Conservation (phyloP, 2,113 vertebrate genomes). For the Progne subis region DNA sequence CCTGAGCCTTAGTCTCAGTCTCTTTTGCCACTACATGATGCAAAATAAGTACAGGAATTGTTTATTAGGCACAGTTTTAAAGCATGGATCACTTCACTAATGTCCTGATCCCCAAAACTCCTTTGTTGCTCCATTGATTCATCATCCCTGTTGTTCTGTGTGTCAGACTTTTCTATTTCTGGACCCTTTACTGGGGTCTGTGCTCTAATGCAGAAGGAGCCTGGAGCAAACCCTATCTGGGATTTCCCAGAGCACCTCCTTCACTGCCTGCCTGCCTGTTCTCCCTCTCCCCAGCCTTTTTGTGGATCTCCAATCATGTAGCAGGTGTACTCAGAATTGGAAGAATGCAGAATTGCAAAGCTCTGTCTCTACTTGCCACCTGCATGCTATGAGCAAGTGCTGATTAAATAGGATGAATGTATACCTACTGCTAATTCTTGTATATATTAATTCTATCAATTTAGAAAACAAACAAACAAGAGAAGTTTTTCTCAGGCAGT, state of each 20-base stretch:
- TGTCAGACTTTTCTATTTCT: neutral
- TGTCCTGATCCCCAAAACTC: neutral
- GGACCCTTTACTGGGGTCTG: neutral
- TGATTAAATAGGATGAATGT: neutral
- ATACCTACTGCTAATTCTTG: neutral
- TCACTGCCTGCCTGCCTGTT: neutral
- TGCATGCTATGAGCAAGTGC: neutral
- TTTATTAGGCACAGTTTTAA: neutral
- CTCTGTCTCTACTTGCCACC: neutral
- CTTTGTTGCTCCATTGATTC: neutral
- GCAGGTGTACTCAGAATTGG: neutral
- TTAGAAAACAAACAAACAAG: neutral
- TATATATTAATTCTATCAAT: neutral
- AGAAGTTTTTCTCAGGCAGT: neutral
- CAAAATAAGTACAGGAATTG: neutral
- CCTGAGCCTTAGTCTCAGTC: neutral
- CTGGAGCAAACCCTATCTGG: neutral
- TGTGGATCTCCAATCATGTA: neutral
- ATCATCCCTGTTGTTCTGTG: neutral
- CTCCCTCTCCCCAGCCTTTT: neutral
- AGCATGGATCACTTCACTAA: neutral
- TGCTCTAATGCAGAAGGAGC: neutral
- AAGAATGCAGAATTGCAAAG: neutral
- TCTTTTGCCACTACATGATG: neutral
- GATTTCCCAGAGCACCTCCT: neutral